Percentiles rank a stretch among this genome's conserved stretches.
phyloP scores from a whole-genome alignment of 2,797 vertebrate species.

The Phrynocephalus vlangalii region DNA sequence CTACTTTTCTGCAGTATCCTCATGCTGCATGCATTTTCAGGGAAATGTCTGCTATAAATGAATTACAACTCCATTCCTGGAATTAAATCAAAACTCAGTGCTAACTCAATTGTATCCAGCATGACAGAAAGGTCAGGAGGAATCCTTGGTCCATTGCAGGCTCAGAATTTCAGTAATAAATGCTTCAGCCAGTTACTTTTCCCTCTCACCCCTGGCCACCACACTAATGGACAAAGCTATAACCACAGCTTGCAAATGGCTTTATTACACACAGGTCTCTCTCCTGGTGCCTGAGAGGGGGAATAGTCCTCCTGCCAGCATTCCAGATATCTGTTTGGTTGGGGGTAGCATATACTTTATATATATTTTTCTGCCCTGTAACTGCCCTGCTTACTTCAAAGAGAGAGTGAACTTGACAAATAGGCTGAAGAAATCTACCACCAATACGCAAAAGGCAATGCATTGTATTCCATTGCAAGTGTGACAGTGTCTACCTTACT shows the following conservation, averaged over 20 bases:
- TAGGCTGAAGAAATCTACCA: neutral
- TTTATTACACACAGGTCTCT: conserved; percentile 16
- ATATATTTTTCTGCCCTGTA: neutral
- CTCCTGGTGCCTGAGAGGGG: neutral
- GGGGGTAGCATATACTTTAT: neutral
- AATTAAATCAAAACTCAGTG: conserved; percentile 77
- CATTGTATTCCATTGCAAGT: too few species aligned
- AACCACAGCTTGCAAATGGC: conserved; percentile 23
- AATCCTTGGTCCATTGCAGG: conserved; percentile 29
- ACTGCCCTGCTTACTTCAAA: neutral
- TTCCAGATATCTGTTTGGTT: neutral
- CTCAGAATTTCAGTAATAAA: neutral
- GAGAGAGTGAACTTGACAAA: neutral
- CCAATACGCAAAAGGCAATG: neutral
- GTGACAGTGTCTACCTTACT: neutral
- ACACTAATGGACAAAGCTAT: neutral
- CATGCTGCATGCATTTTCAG: conserved; percentile 53
- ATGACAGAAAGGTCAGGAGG: conserved; percentile 72
- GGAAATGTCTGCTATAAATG: conserved; percentile 65
- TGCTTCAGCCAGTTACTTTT: neutral
- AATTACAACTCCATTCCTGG: conserved; percentile 73
- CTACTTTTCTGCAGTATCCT: conserved; percentile 30
- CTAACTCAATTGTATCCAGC: conserved; percentile 74
- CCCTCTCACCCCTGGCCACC: neutral
- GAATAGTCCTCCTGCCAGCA: neutral